Percentiles rank a stretch among this genome's conserved stretches.
These are phyloP conservation scores for Adoxophyes honmai DNA, from an alignment of 1,140 invertebrate genomes.

Conservation along the genomic window DNA sequence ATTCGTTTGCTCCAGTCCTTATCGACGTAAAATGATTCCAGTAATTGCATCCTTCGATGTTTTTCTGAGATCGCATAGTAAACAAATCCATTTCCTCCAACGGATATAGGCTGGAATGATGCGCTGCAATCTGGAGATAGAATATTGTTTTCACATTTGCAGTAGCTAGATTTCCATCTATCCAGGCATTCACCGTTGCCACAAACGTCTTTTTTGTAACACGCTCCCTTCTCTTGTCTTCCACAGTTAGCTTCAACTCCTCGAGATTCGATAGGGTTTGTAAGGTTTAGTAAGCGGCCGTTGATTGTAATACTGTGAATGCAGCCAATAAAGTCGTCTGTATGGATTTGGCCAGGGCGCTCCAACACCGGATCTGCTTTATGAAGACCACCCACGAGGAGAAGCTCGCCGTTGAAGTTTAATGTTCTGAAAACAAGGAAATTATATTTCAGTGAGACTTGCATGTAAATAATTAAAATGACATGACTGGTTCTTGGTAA, in stretches of 20 bases:
- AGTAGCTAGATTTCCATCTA: conserved; percentile 86
- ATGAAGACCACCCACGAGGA: conserved; percentile 90
- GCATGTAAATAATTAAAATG: too few relatives aligned
- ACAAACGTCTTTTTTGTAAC: conserved; percentile 80
- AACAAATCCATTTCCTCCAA: conserved; percentile 86
- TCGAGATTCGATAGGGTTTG: conserved; percentile 83
- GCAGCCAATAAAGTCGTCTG: conserved; percentile 95
- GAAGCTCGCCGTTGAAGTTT: conserved; percentile 93
- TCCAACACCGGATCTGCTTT: conserved; percentile 91
- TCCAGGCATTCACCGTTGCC: conserved; percentile 87
- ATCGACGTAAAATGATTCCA: conserved; percentile 86
- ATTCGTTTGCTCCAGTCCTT: conserved; percentile 81
- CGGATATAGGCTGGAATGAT: conserved; percentile 87
- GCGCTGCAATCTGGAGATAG: conserved; percentile 87
- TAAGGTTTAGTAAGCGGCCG: conserved; percentile 88
- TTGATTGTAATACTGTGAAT: conserved; percentile 93
- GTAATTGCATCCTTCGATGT: conserved; percentile 89
- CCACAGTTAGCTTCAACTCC: conserved; percentile 87
- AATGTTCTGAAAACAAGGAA: conserved; percentile 83
- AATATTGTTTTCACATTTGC: conserved; percentile 83
- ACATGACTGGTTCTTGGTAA: too few relatives aligned
- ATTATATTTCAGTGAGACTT: conserved; percentile 16
- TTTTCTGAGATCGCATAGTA: conserved; percentile 90
- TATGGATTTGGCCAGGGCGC: conserved; percentile 90
- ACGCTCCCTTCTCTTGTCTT: conserved; percentile 80